phyloP scores from a whole-genome alignment of 2,113 vertebrate species.

The Nesospiza acunhae region DNA sequence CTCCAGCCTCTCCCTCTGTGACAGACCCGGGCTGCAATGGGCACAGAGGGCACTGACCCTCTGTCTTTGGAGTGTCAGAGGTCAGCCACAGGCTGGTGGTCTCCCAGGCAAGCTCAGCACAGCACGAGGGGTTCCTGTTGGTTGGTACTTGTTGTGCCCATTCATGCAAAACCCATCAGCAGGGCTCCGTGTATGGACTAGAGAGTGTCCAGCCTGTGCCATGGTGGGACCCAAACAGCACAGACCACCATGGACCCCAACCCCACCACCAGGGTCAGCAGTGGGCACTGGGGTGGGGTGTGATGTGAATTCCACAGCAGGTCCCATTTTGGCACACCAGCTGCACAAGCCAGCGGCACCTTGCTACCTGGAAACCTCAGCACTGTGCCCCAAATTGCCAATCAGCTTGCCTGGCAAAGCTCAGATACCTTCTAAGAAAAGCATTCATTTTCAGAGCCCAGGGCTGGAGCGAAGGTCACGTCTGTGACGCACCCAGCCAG shows the following conservation, averaged over 20 bases:
- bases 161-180: not conserved
- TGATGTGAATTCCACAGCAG: fast-evolving
- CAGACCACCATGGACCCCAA: not conserved
- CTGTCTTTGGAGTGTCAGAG: not conserved
- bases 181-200: not conserved
- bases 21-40: not conserved
- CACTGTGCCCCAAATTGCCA: not conserved
- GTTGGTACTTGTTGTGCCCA: fast-evolving
- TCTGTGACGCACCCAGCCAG: not conserved
- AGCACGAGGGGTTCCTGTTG: fast-evolving
- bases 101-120: fast-evolving
- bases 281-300: fast-evolving
- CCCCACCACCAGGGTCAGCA: fast-evolving
- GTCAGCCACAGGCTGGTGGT: not conserved
- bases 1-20: not conserved
- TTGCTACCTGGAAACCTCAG: not conserved
- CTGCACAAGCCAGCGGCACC: fast-evolving
- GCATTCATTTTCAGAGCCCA: not conserved
- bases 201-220: not conserved
- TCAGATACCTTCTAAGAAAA: not conserved
- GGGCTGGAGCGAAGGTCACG: not conserved
- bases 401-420: not conserved
- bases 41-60: not conserved
- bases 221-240: not conserved
- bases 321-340: not conserved